Base-by-base conservation (phyloP, 2,888 invertebrate species). In the Ectobius pallidus region DNA sequence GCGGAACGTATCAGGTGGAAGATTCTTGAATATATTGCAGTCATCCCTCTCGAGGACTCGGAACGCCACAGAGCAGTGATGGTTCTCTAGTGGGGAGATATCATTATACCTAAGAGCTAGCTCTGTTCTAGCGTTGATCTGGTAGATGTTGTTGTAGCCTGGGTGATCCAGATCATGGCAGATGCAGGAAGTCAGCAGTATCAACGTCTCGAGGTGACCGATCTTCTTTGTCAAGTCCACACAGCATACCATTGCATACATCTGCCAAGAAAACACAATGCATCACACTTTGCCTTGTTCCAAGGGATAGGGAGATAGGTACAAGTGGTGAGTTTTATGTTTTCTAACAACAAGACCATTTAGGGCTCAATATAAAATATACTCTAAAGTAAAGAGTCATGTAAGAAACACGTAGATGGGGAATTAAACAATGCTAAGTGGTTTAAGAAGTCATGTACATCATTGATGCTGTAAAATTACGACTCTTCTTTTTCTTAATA, bases 1-100 rank as follows among this genome's bases (percentile, higher is more conserved):
- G 79, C 87, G 85, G 73, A 77, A 80, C 22, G 81, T 81, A 32
- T 83, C 84, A 22, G 81, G 78, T 70, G 83, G 80, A 78, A 92
- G 86, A 78, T 90, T 89, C 77, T 89, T 87, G 81, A 93, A 90
- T 77, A 94, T 92, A 83, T 94, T 94, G 82, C 92, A 92, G 80
- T 92, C 92, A 71, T 91, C 90, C 80, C 91, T 89, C 80, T 92
- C 92, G 77, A 94, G 85, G 77, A 94, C 88, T 75, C 92, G 89
- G 83, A 94, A 94, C 61, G 93, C 91, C 78, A 94, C 92, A 75
- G 93, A 93, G 83, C 93, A 93, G 81, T 94, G 94, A 82, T 94
- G 94, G 83, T 94, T 94, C 83, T 94, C 94, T 81, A 94, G 83
- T 2, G 93, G 93, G 69, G 93, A 93, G 80, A 93, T 93, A 85